phyloP scores from a whole-genome alignment of 2,797 vertebrate genomes.

The Aplochiton taeniatus region DNA sequence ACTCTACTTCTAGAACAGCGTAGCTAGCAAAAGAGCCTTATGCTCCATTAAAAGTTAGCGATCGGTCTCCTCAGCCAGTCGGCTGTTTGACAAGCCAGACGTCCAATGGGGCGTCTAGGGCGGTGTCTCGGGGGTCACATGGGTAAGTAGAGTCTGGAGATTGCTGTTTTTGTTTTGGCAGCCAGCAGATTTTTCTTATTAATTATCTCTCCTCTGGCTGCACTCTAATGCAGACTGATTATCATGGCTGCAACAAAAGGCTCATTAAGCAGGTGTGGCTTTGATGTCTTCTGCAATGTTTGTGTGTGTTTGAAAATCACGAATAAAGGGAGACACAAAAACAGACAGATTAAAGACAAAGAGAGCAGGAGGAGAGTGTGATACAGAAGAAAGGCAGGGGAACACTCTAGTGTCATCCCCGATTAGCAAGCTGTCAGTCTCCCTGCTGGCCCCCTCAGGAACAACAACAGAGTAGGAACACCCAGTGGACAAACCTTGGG shows the following conservation, averaged over 20 bases:
- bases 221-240: conserved; percentile 47
- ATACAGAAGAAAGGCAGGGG: conserved; percentile 4
- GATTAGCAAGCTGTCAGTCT: conserved; percentile 18
- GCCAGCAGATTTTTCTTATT: conserved; percentile 47
- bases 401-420: conserved; percentile 21
- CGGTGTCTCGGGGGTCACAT: conserved; percentile 18
- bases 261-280: conserved; percentile 56
- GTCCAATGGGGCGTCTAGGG: no score
- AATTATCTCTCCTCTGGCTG: conserved; percentile 35
- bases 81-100: conserved; percentile 23
- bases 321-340: background rate
- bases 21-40: conserved; percentile 24
- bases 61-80: background rate
- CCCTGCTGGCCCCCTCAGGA: conserved; percentile 9
- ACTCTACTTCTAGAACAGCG: conserved; percentile 11
- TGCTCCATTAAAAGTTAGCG: conserved; percentile 18
- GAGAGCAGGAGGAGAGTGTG: no score
- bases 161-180: conserved; percentile 39
- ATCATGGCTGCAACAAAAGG: conserved; percentile 43
- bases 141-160: conserved; percentile 23
- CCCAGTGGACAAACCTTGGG: background rate
- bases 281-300: conserved; percentile 45
- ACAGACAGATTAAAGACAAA: background rate
- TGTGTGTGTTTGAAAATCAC: conserved; percentile 11
- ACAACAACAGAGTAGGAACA: background rate